Percentiles rank a stretch among this genome's conserved stretches.
These are phyloP conservation scores for Episyrphus balteatus DNA, from an alignment of 1,140 invertebrate genomes.

Conservation along the genomic window DNA sequence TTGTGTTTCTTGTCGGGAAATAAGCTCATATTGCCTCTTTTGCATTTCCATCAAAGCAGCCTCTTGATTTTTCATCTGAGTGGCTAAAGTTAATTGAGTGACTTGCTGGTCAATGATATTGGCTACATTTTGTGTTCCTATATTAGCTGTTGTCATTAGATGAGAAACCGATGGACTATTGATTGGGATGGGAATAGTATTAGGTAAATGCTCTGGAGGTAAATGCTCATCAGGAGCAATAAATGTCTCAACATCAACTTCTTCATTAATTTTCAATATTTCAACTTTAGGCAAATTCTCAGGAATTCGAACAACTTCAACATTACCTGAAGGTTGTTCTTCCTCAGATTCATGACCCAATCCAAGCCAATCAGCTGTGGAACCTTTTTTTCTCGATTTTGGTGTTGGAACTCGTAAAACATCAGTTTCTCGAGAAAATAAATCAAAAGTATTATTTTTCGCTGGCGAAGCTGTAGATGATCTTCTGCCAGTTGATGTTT, in stretches of 20 bases:
- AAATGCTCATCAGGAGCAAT: no score
- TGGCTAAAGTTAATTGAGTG: conserved; percentile 38
- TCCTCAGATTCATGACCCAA: conserved; percentile 9
- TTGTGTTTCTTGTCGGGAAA: conserved; percentile 37
- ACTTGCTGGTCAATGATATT: conserved; percentile 40
- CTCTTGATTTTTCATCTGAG: conserved; percentile 42
- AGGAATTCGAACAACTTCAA: no score
- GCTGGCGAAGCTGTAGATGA: conserved; percentile 20
- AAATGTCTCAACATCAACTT: no score
- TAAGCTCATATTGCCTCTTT: conserved; percentile 36
- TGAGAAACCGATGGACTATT: neutral
- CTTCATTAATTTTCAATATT: no score
- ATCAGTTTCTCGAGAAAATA: conserved; percentile 9
- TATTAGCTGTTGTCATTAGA: conserved; percentile 19
- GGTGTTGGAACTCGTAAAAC: conserved; percentile 15
- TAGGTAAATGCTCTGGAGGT: no score
- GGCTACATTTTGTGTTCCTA: conserved; percentile 36
- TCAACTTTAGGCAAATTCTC: no score
- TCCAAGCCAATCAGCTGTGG: conserved; percentile 31
- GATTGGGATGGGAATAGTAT: no score
- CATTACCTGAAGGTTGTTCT: neutral
- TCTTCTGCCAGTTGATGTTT: conserved; percentile 25
- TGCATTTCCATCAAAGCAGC: conserved; percentile 39
- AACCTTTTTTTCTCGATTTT: conserved; percentile 17
- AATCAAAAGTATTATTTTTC: conserved; percentile 13